A percentile compares a stretch with the other conserved stretches of the same genome.
Conservation (phyloP, 2,888 invertebrate species). For the Lepidocyrtoides sp. region DNA sequence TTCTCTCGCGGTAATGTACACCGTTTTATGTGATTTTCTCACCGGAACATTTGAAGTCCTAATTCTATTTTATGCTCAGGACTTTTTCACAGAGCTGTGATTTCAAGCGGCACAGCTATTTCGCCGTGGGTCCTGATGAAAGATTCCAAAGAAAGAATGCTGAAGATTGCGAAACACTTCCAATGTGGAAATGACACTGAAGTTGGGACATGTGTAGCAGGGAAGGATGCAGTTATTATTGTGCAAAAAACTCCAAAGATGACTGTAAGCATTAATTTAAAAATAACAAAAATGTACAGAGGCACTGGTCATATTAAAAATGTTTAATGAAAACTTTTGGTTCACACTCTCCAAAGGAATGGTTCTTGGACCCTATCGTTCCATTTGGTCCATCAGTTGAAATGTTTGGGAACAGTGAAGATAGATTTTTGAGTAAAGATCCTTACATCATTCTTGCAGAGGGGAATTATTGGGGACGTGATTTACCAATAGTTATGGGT, state of each 20-base stretch:
- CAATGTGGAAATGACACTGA: conserved; percentile 75
- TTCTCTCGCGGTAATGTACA: conserved; percentile 79
- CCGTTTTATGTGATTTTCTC: not conserved
- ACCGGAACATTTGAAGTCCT: not conserved
- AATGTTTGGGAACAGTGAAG: conserved; percentile 58
- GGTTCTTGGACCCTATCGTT: conserved; percentile 82
- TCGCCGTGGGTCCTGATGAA: conserved; percentile 71
- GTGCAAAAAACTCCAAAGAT: conserved; percentile 63
- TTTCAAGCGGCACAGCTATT: conserved; percentile 79
- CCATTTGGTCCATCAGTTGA: conserved; percentile 82
- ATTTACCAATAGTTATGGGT: conserved; percentile 81
- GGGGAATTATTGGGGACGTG: conserved; percentile 79
- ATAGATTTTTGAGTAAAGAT: conserved; percentile 77
- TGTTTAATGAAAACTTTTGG: not conserved
- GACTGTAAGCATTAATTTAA: conserved; percentile 65
- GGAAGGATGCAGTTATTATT: conserved; percentile 51
- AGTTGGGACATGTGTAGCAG: conserved; percentile 61
- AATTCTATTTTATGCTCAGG: conserved; percentile 69
- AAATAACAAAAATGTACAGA: not conserved
- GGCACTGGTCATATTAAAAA: no score
- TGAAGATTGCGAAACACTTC: conserved; percentile 73
- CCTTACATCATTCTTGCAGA: conserved; percentile 77
- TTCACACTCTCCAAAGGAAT: conserved; percentile 68
- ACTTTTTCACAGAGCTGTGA: conserved; percentile 78
- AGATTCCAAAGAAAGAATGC: conserved; percentile 60